Base-by-base conservation (phyloP, 2,797 vertebrate species). In the Chrysocyon brachyurus region DNA sequence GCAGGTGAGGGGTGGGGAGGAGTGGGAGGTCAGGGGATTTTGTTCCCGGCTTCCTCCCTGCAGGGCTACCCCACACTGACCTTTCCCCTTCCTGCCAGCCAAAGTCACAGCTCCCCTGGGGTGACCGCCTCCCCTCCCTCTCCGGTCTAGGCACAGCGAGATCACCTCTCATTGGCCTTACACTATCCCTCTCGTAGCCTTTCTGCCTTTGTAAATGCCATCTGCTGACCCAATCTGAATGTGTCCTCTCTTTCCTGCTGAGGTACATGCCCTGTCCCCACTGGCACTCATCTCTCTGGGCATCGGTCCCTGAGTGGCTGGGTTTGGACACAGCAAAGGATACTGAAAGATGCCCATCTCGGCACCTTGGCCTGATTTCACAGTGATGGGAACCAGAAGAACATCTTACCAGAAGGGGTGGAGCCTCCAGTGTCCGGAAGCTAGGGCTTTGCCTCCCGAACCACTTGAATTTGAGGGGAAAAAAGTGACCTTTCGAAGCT, bases 401-500 rank as follows among this genome's bases (percentile, higher is more conserved):
- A 70, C 46, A 17, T 59, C 94, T 96, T 96, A 90, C 14, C 19
- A 92, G 63, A 94, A 96, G 49, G 85, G 73, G 82, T 4, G 40
- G 96, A 28, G 33, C 57, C 87, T 91, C n/a, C 28, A 1, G 54
- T 68, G 87, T 85, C 87, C 0, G 4, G 96, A 94, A 98, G 61
- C 46, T 24, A 26, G 52, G 82, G 75, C 46, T 54, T 82, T 63
- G 90, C 63, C 78, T 97, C 85, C 46, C 28, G n/a, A 94, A 81
- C 66, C 61, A 70, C 94, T 98, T 95, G 40, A 87, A 90, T 92
- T 57, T 61, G 46, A 90, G 88, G 93, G 85, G 83, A 40, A 93
- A 83, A 96, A 57, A 72, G 16, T 96, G 95, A 94, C 96, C 96
- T 96, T 97, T 83, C 52, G 40, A 66, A 68, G 63, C 19, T n/a